Evolutionary conservation across 2,888 invertebrate genomes (phyloP), one percentile per base, ranked within the genome.

Genomic region (Cryptocheilus praepositus): DNA sequence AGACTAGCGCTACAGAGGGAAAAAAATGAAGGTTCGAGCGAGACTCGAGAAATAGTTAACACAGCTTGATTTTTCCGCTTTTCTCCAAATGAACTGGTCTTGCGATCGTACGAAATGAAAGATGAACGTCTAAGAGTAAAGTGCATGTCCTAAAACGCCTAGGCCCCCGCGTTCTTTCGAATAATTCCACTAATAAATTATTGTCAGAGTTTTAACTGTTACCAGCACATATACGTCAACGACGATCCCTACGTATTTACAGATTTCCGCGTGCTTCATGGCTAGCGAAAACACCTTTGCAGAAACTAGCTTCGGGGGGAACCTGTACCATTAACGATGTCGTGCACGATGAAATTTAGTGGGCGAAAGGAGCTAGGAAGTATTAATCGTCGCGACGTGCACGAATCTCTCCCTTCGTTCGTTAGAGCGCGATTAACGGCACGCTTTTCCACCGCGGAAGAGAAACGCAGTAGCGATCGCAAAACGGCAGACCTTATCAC

Each of bases 201-300:
- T 68, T 67, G 67, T 74, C 57, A 68, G 75, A 64, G 65, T 63
- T 54, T 43, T 25, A 25, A 62, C 64, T 54, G 52, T 77, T 71
- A 71, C 67, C 68, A 71, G 71, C 76, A 76, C 75, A 79, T 80
- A 81, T 64, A 36, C 11, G 36, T 36, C 36, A 73, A 56, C 62
- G 71, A 76, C 73, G 71, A 70, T 56, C 43, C 43, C 71, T 79
- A 79, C 64, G 64, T 79, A 77, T 79, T 71, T 75, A 76, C 68
- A 76, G 59, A 67, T 61, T 73, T 36, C 53, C 51, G 46, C 60
- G 56, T 63, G 55, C 55, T 51, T 45, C 13, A 46, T 36, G 44
- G 36, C 36, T 13, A 46, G 65, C 58, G 36, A 36, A 15, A 70
- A 61, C 58, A 61, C 57, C 58, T 52, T 36, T 11, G 36, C 11